These are phyloP conservation scores for Xestia rhomboidea DNA, from an alignment of 2,888 invertebrate genomes.

Conservation along the genomic window DNA sequence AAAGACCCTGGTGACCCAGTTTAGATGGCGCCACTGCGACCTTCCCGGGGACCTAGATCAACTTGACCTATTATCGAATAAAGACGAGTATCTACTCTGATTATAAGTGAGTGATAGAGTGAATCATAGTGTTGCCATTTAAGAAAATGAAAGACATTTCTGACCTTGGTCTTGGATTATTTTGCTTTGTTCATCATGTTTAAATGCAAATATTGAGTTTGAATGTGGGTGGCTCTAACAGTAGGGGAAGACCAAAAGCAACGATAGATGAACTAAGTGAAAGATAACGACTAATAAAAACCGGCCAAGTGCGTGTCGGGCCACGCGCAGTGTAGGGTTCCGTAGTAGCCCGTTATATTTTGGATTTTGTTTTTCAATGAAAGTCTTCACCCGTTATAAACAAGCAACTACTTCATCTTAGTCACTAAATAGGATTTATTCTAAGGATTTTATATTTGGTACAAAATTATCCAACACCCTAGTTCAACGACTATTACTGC, in stretches of 20 bases:
- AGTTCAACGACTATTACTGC: no score
- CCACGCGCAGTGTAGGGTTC: no score
- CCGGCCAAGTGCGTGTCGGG: no score
- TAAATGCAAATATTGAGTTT: background rate
- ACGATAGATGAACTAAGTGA: background rate
- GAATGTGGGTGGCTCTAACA: background rate
- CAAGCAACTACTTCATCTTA: no score
- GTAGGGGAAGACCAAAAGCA: background rate
- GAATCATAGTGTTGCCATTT: conserved; percentile 41
- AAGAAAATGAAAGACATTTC: conserved; percentile 12
- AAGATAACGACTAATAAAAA: background rate
- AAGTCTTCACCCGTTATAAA: no score
- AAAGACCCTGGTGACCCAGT: conserved; percentile 62
- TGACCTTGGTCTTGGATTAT: conserved; percentile 18
- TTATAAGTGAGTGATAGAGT: conserved; percentile 14
- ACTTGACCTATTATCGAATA: conserved; percentile 66
- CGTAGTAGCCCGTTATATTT: no score
- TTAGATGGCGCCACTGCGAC: conserved; percentile 72
- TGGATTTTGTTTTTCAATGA: no score
- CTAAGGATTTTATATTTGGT: no score
- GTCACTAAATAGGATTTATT: no score
- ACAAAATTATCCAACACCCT: no score
- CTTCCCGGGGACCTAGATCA: conserved; percentile 63
- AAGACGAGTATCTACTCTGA: conserved; percentile 31
- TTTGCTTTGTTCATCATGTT: background rate